A percentile compares a stretch with the other conserved stretches of the same genome.
Evolutionary conservation across 1,140 invertebrate genomes (phyloP).

Genomic region (Drosophila hydei): DNA sequence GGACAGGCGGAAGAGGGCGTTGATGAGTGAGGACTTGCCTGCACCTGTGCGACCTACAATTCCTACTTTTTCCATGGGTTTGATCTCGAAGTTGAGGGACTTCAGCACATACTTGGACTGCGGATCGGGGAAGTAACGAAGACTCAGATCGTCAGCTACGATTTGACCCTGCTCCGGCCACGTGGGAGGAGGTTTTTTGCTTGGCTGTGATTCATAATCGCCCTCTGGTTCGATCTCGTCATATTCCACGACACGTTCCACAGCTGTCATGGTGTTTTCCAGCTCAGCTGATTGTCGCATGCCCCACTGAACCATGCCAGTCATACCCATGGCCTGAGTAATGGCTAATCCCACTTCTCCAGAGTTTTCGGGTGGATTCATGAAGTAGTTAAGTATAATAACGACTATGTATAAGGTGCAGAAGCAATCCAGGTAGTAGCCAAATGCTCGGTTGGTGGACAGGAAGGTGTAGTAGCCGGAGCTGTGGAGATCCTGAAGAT

Average conservation of each 20-base stretch:
- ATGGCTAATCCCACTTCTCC: constrained; percentile 92
- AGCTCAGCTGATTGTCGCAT: constrained; percentile 88
- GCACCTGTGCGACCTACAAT: constrained; percentile 93
- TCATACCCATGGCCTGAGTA: constrained; percentile 91
- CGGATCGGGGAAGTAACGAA: constrained; percentile 85
- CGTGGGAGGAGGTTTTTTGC: constrained; percentile 86
- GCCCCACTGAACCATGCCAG: constrained; percentile 87
- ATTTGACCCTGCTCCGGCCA: constrained; percentile 91
- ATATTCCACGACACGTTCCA: constrained; percentile 93
- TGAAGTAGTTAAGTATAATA: constrained; percentile 86
- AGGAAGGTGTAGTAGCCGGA: constrained; percentile 91
- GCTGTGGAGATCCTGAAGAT: constrained; percentile 88
- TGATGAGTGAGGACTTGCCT: constrained; percentile 91
- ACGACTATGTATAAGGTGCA: constrained; percentile 88
- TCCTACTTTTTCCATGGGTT: constrained; percentile 85
- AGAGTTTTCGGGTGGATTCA: constrained; percentile 84
- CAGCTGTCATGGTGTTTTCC: constrained; percentile 90
- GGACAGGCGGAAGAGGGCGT: constrained; percentile 87
- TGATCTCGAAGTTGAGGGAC: constrained; percentile 86
- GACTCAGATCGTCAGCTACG: constrained; percentile 86
- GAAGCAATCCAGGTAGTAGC: constrained; percentile 89
- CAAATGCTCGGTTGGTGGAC: constrained; percentile 91
- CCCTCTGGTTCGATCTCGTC: constrained; percentile 88
- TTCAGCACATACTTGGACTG: constrained; percentile 86
- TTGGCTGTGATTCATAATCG: constrained; percentile 84